Evolutionary conservation across 2,888 invertebrate genomes (phyloP).

Genomic region (Helicoverpa assulta): DNA sequence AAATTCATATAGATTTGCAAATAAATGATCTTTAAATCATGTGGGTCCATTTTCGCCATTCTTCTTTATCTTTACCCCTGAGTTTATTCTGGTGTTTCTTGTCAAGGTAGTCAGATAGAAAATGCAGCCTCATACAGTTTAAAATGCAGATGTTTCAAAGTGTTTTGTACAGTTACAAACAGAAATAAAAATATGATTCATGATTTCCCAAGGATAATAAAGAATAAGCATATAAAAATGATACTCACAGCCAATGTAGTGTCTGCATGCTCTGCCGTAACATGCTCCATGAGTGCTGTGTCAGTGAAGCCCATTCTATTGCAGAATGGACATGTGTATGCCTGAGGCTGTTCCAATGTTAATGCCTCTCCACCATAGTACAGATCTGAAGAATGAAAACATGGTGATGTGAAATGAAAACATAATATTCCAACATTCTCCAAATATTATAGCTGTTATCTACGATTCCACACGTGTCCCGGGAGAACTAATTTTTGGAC

Average conservation of each 20-base stretch:
- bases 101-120: no score
- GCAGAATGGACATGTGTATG: constrained; percentile 99
- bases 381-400: constrained; percentile 91
- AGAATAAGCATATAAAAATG: neutral
- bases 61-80: no score
- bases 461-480: no score
- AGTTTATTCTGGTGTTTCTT: no score
- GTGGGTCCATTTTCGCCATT: no score
- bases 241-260: constrained; percentile 95
- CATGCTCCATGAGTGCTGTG: constrained; percentile 96
- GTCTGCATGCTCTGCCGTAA: constrained; percentile 97
- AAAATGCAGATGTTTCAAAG: no score
- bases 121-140: no score
- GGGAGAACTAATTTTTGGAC: no score
- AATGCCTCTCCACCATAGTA: constrained; percentile 99
- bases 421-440: constrained; percentile 17
- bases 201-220: neutral
- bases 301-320: constrained; percentile 99
- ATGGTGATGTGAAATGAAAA: constrained; percentile 30
- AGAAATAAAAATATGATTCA: constrained; percentile 5
- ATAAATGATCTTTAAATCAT: no score
- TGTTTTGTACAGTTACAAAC: neutral
- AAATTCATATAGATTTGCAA: no score
- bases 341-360: constrained; percentile 97
- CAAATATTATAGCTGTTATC: neutral